Base-by-base conservation (phyloP, 2,888 invertebrate species). In the Standfussiana lucernea region DNA sequence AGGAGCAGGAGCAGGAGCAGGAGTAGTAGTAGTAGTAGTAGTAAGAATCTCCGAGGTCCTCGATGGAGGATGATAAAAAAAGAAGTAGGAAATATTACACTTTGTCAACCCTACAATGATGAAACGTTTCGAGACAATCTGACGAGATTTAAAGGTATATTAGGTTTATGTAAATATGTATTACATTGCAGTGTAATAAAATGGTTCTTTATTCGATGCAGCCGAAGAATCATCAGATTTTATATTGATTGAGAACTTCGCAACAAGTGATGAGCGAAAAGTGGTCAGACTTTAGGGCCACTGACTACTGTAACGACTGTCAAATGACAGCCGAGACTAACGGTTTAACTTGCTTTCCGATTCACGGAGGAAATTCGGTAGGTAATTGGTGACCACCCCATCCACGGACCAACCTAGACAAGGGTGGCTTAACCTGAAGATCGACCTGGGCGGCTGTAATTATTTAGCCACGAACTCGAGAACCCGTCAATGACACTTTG, bases 101-200 rank as follows among this genome's bases (percentile, higher is more conserved):
- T n/a, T 10, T 24, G 11, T 11, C 81, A 84, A 66, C 85, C 83
- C 85, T 85, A 84, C 42, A 53, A 50, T 75, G 62, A 77, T 77
- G 59, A 78, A 80, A 84, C 87, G 79, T 88, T 91, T 88, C 86
- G 86, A 87, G 85, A 78, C 87, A 90, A 89, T 90, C 90, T 89
- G 89, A 89, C 82, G 84, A 90, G 90, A 90, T 90, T 92, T 89
- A 87, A 88, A 89, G 87, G 89, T 90, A 91, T 90, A 90, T 91
- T 90, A 89, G 89, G 84, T 91, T 90, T 90, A 92, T 91, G 91
- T 90, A 90, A 92, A 92, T 91, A 84, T 72, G 83, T 88, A 88
- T 35, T 56, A 88, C 83, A 85, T 85, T 86, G 86, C 78, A 85
- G 72, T 24, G 47, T 50, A 82, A 68, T 82, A 77, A 83, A 83